These are phyloP conservation scores for Solea senegalensis DNA, from an alignment of 2,113 vertebrate species.

Conservation along the genomic window DNA sequence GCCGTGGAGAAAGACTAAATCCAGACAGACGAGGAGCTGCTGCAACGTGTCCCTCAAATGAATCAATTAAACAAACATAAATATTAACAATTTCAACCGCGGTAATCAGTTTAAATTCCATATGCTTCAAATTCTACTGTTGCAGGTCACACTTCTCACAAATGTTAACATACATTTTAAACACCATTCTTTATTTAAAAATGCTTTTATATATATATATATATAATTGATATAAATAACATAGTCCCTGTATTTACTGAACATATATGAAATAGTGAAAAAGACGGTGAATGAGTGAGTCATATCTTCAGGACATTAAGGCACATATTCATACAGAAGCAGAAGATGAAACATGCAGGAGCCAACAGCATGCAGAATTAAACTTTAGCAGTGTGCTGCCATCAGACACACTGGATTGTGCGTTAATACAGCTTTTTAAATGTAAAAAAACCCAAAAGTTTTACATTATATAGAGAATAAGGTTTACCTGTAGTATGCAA, in stretches of 20 bases:
- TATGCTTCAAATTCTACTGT: too few species aligned
- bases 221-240: conserved; percentile 11
- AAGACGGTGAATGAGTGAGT: not conserved
- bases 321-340: conserved; percentile 37
- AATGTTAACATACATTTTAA: not conserved
- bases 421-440: conserved; percentile 21
- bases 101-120: too few species aligned
- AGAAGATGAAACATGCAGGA: too few species aligned
- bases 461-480: conserved; percentile 15
- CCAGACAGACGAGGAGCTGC: too few species aligned
- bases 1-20: not conserved
- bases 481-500: not conserved
- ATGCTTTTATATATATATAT: not conserved
- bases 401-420: not conserved
- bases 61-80: too few species aligned
- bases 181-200: conserved; percentile 1
- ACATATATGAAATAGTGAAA: conserved; percentile 8
- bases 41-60: too few species aligned
- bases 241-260: conserved; percentile 16
- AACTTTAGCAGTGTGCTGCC: not conserved
- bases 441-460: not conserved
- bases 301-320: conserved; percentile 42
- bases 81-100: too few species aligned
- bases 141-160: not conserved
- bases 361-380: conserved; percentile 36